phyloP scores from a whole-genome alignment of 2,888 invertebrate genomes.

The Xanthostigma xanthostigma region DNA sequence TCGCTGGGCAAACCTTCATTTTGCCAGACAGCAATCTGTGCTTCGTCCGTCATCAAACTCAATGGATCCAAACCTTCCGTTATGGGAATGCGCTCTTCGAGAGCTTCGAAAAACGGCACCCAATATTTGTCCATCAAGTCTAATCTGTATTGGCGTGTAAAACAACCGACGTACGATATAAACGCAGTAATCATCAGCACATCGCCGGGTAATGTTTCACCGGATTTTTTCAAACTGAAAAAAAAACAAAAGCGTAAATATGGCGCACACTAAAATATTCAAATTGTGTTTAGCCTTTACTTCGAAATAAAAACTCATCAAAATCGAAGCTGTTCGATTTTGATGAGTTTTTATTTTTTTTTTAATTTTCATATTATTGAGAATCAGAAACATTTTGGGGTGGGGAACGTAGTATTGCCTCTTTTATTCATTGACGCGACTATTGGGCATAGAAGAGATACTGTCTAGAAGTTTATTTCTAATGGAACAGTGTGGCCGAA shows the following conservation, averaged over 20 bases:
- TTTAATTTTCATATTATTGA: no score
- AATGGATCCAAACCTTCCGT: conserved; percentile 70
- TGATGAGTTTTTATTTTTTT: no score
- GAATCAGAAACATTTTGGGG: no score
- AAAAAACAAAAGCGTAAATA: conserved; percentile 17
- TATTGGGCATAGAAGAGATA: no score
- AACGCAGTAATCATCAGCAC: conserved; percentile 80
- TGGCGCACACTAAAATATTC: neutral
- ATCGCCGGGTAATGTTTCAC: conserved; percentile 74
- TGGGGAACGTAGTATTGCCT: no score
- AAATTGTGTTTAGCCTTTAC: neutral
- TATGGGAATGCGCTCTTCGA: conserved; percentile 61
- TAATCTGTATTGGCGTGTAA: conserved; percentile 66
- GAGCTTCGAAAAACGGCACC: conserved; percentile 60
- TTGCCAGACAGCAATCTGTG: conserved; percentile 85
- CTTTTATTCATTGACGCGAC: no score
- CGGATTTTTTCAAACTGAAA: conserved; percentile 49
- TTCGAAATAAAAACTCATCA: no score
- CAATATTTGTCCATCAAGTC: conserved; percentile 67
- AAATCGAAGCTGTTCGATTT: no score
- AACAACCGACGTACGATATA: conserved; percentile 89
- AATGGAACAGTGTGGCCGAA: no score
- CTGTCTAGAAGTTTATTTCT: no score
- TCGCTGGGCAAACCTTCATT: conserved; percentile 87
- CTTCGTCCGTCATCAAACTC: conserved; percentile 79